Conservation (phyloP, 2,113 vertebrate species). For the Alexandromys fortis region DNA sequence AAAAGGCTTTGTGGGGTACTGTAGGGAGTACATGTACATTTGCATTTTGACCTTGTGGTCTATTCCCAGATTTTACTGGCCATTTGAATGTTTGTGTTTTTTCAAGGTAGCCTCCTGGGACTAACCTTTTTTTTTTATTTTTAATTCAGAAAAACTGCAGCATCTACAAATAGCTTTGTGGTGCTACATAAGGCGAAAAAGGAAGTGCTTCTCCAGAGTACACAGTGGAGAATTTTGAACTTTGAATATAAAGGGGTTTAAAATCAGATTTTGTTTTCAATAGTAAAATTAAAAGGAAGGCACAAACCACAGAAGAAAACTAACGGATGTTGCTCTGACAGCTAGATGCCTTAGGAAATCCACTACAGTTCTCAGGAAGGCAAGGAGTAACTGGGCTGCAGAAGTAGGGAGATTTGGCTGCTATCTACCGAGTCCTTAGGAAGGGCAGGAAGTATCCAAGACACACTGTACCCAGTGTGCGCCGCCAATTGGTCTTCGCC, state of each 20-base stretch:
- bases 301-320: slow-evolving; percentile 66
- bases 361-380: slow-evolving; percentile 78
- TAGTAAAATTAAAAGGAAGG: slow-evolving; percentile 78
- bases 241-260: slow-evolving; percentile 69
- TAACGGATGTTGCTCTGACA: slow-evolving; percentile 78
- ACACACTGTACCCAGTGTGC: not conserved
- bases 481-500: slow-evolving; percentile 54
- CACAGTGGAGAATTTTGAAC: slow-evolving; percentile 62
- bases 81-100: slow-evolving; percentile 65
- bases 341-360: slow-evolving; percentile 81
- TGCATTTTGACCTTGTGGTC: slow-evolving; percentile 69
- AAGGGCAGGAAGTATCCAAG: slow-evolving; percentile 71
- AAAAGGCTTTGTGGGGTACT: slow-evolving; percentile 1
- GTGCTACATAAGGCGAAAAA: slow-evolving; percentile 61
- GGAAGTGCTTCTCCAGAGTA: slow-evolving; percentile 66
- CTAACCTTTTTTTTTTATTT: slow-evolving; percentile 46
- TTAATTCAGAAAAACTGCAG: not conserved
- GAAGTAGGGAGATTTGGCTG: slow-evolving; percentile 73
- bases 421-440: slow-evolving; percentile 78
- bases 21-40: slow-evolving; percentile 58
- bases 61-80: slow-evolving; percentile 58
- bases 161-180: slow-evolving; percentile 74
- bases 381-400: slow-evolving; percentile 80
- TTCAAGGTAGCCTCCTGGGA: slow-evolving; percentile 60
- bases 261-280: slow-evolving; percentile 72